Percentiles rank a stretch among this genome's conserved stretches.
Conservation (phyloP, 2,797 vertebrate species). For the Oreonectes daqikongensis region DNA sequence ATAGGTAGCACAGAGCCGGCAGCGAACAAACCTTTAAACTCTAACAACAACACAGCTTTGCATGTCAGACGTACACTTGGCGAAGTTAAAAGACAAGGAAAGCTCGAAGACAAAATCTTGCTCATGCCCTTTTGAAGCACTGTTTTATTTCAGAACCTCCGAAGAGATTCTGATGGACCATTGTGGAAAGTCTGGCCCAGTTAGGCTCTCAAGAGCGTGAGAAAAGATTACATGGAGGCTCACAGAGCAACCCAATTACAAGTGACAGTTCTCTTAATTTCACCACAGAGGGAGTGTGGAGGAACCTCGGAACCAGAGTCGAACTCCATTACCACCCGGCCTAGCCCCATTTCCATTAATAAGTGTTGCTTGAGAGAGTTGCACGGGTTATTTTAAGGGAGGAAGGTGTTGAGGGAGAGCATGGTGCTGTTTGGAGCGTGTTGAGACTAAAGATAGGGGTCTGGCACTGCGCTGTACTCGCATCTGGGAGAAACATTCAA, state of each 20-base stretch:
- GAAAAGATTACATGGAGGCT: constrained; percentile 48
- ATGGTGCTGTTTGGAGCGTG: constrained; percentile 47
- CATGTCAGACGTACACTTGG: constrained; percentile 13
- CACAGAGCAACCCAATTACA: constrained; percentile 47
- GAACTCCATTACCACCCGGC: constrained; percentile 42
- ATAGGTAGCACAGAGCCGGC: neutral
- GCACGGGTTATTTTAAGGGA: constrained; percentile 56
- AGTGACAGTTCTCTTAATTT: constrained; percentile 50
- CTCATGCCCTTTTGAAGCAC: constrained; percentile 2
- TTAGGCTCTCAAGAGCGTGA: constrained; percentile 48
- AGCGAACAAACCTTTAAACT: constrained; percentile 26
- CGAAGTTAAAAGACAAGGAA: constrained; percentile 15
- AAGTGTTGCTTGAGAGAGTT: constrained; percentile 40
- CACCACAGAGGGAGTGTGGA: constrained; percentile 39
- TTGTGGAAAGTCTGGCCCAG: constrained; percentile 48
- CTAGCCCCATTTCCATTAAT: constrained; percentile 52
- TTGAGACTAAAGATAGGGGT: constrained; percentile 65
- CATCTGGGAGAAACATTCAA: constrained; percentile 55
- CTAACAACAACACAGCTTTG: constrained; percentile 4
- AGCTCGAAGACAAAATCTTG: constrained; percentile 24
- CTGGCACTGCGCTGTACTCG: constrained; percentile 61
- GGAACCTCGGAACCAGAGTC: constrained; percentile 45
- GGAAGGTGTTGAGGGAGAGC: constrained; percentile 61
- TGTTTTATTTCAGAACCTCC: constrained; percentile 25
- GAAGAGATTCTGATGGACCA: constrained; percentile 41